Conservation (phyloP, 23 tunicate genomes). For the Trididemnum clinides region DNA sequence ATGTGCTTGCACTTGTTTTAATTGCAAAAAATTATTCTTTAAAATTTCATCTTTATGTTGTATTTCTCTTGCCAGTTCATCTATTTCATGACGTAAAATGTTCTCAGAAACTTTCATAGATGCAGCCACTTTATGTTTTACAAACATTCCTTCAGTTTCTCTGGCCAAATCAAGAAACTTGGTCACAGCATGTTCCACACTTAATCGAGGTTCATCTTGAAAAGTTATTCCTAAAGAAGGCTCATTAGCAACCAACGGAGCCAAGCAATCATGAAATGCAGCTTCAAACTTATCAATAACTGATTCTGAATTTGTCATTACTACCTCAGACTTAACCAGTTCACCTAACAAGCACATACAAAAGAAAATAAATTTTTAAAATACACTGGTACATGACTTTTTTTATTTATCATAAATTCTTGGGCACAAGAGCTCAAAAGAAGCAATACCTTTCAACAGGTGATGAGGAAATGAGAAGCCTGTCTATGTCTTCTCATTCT, state of each 20-base stretch:
- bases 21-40: constrained; percentile 10
- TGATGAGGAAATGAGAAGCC: no score
- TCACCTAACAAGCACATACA: not conserved
- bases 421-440: no score
- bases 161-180: constrained; percentile 64
- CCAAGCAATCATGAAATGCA: constrained; percentile 54
- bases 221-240: constrained; percentile 15
- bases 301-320: not conserved
- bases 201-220: constrained; percentile 58
- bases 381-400: not conserved
- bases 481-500: no score
- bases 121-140: constrained; percentile 41
- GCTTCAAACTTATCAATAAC: constrained; percentile 54
- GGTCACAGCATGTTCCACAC: constrained; percentile 45
- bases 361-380: not conserved
- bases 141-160: constrained; percentile 59
- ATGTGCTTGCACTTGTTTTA: constrained; percentile 53
- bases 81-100: constrained; percentile 52
- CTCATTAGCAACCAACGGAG: constrained; percentile 42
- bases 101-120: constrained; percentile 59
- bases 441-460: no score
- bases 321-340: not conserved
- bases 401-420: not conserved
- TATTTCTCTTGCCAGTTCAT: constrained; percentile 57
- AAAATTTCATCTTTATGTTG: constrained; percentile 43